Conservation (phyloP, 2,113 vertebrate genomes). For the Garra rufa region DNA sequence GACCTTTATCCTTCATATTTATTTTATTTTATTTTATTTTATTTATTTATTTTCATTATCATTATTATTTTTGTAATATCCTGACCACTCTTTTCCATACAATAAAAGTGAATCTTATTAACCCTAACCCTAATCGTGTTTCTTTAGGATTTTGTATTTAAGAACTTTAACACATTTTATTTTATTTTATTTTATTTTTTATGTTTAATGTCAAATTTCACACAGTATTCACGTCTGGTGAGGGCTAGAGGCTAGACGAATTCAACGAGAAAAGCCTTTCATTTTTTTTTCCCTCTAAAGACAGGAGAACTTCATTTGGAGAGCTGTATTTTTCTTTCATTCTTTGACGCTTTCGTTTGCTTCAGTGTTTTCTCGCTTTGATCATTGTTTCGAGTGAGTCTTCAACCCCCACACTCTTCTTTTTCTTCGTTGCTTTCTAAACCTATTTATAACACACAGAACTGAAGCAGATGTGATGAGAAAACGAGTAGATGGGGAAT, state of each 20-base stretch:
- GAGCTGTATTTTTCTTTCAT: constrained; percentile 23
- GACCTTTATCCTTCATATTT: too few species aligned
- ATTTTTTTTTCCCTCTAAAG: not conserved
- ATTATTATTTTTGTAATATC: too few species aligned
- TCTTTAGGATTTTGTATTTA: too few species aligned
- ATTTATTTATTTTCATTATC: too few species aligned
- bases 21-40: too few species aligned
- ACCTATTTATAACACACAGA: constrained; percentile 32
- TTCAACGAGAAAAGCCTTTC: not conserved
- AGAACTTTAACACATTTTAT: too few species aligned
- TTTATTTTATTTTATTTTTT: not conserved
- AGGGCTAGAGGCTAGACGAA: constrained; percentile 4
- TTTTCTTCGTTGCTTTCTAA: constrained; percentile 22
- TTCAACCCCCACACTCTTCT: constrained; percentile 12
- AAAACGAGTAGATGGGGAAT: constrained; percentile 20
- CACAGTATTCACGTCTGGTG: not conserved
- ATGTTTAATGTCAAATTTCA: constrained; percentile 33
- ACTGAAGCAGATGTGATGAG: constrained; percentile 18
- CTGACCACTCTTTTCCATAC: too few species aligned
- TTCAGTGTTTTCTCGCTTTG: constrained; percentile 15
- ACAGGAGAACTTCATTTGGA: constrained; percentile 1
- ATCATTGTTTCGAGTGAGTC: constrained; percentile 23
- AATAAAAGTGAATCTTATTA: too few species aligned
- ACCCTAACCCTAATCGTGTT: too few species aligned
- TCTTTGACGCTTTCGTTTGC: constrained; percentile 27